Evolutionary conservation across 2,888 invertebrate species (phyloP), one percentile per base, ranked within the genome.

Genomic region (Leucania comma): DNA sequence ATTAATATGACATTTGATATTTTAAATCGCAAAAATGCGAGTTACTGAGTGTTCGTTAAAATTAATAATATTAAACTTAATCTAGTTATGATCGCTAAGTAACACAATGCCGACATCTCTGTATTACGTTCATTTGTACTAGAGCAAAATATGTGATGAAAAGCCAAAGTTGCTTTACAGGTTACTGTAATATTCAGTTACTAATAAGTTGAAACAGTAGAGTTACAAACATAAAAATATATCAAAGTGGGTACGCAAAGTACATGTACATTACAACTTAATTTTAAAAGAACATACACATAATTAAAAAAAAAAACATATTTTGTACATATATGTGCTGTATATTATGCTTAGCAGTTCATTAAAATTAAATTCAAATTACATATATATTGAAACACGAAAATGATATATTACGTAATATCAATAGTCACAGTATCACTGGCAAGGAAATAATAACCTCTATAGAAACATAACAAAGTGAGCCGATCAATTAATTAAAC

Each of bases 361-460:
- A 69, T 61, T 68, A 75, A 67, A 66, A 69, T 61, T 62, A 78
- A 56, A 58, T 59, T 73, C 76, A 80, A 81, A 86, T 84, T 82
- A 88, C 80, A 77, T 83, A 86, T 78, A 17, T 42, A 81, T 72
- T 75, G 63, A 61, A 46, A 80, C 61, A 63, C 50, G 46, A 58
- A 77, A 72, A 72, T 59, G 24, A 68, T 72, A 83, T 68, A 69
- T 56, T 67, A 50, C 9, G 35, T 69, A 78, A 80, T 81, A 86
- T 84, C 81, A 85, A 72, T 85, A 85, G 84, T 90, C 88, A 90
- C 89, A 91, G 86, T 86, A 88, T 86, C 88, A 89, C 89, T 91
- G 91, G 91, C 90, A 92, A 92, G 91, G 89, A 84, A 87, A 82
- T 79, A 84, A 72, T 81, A 81, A 71, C 80, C 81, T 70, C 75